Evolutionary conservation across 1,140 invertebrate species (phyloP).

Genomic region (Cephus cinctus): DNA sequence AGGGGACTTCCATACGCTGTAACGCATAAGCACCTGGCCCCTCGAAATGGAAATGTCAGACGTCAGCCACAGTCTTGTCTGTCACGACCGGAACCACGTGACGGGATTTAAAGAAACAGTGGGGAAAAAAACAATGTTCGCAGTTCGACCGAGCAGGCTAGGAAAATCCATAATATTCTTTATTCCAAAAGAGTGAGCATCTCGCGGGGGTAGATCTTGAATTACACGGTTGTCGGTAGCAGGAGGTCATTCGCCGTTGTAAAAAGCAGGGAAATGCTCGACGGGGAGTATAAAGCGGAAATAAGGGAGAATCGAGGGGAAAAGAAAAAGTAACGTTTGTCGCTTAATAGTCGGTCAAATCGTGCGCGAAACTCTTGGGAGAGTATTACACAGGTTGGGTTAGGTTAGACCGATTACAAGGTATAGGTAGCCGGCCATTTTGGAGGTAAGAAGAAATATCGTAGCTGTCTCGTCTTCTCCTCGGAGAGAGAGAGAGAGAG

Average conservation of each 20-base stretch:
- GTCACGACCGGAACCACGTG: background rate
- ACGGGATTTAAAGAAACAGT: background rate
- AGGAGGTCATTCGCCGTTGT: slow-evolving; percentile 21
- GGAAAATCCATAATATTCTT: background rate
- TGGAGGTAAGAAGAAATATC: background rate
- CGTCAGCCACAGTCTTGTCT: background rate
- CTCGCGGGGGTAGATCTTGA: slow-evolving; percentile 8
- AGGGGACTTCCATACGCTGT: too few relatives aligned
- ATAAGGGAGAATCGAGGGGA: background rate
- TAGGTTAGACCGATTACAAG: background rate
- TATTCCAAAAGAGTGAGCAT: background rate
- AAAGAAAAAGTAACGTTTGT: background rate
- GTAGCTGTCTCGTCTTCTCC: background rate
- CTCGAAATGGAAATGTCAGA: too few relatives aligned
- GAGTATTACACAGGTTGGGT: background rate
- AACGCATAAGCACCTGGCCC: too few relatives aligned
- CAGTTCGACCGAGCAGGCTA: background rate
- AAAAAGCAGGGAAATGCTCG: slow-evolving; percentile 6
- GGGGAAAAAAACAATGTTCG: background rate
- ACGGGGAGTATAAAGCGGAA: background rate
- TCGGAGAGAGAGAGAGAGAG: too few relatives aligned
- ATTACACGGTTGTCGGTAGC: slow-evolving; percentile 53
- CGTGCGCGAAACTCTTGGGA: background rate
- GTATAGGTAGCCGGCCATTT: background rate
- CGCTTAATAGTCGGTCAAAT: background rate